These are phyloP conservation scores for Crocuta crocuta DNA, from an alignment of 2,113 vertebrate genomes.

Conservation along the genomic window DNA sequence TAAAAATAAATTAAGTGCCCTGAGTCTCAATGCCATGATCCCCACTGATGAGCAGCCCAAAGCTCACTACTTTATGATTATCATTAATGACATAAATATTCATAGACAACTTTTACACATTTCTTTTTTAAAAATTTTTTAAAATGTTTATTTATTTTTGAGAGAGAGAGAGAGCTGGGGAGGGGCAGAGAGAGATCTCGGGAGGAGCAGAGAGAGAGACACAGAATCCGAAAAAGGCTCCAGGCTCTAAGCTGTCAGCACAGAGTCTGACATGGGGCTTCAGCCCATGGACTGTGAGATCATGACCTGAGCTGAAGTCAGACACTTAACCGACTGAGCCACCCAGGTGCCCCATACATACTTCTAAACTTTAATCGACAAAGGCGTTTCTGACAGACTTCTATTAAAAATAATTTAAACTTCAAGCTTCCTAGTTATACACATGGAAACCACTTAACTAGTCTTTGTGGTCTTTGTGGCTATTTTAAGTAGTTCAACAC, in stretches of 20 bases:
- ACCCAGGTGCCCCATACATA: too few relatives aligned
- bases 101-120: not conserved
- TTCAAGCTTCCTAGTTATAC: not conserved
- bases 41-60: not conserved
- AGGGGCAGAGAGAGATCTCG: too few relatives aligned
- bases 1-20: not conserved
- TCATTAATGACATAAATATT: not conserved
- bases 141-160: too few relatives aligned
- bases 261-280: too few relatives aligned
- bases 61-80: not conserved
- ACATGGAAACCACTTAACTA: not conserved
- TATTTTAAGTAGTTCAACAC: not conserved
- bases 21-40: not conserved
- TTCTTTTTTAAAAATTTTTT: not conserved
- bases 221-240: too few relatives aligned
- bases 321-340: too few relatives aligned
- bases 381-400: not conserved
- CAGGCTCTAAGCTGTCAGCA: too few relatives aligned
- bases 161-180: too few relatives aligned
- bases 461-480: slow-evolving; percentile 6
- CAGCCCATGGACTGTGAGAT: too few relatives aligned
- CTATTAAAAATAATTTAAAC: slow-evolving; percentile 6
- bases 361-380: not conserved
- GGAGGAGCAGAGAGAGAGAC: too few relatives aligned
- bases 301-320: too few relatives aligned